Evolutionary conservation across 2,888 invertebrate genomes (phyloP).

Genomic region (Nebria salina): DNA sequence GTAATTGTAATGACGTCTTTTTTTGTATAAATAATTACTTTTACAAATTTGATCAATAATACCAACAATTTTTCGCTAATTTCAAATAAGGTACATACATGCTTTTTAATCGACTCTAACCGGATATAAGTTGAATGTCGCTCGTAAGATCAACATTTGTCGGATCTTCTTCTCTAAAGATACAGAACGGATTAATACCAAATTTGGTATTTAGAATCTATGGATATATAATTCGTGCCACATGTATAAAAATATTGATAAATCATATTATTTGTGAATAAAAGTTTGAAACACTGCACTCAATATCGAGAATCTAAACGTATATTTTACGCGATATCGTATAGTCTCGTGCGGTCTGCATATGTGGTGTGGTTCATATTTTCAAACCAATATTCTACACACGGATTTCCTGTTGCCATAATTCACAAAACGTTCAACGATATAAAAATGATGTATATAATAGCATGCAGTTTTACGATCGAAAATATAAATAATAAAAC

Average conservation of each 20-base stretch:
- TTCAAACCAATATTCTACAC: not conserved
- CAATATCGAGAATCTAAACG: not conserved
- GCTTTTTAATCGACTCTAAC: too few relatives aligned
- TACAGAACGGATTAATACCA: too few relatives aligned
- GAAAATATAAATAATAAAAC: constrained; percentile 30
- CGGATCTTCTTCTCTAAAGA: too few relatives aligned
- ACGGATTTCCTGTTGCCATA: constrained; percentile 34
- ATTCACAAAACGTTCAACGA: constrained; percentile 30
- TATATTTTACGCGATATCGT: not conserved
- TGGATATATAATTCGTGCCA: too few relatives aligned
- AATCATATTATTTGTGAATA: not conserved
- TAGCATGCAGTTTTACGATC: constrained; percentile 24
- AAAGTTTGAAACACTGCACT: not conserved
- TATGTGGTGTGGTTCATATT: not conserved
- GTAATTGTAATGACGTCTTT: too few relatives aligned
- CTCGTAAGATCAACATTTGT: too few relatives aligned
- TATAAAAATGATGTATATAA: constrained; percentile 37
- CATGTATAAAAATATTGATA: not conserved
- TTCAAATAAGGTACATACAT: too few relatives aligned
- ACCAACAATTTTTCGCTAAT: too few relatives aligned
- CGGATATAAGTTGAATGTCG: too few relatives aligned
- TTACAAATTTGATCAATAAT: too few relatives aligned
- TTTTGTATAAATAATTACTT: too few relatives aligned
- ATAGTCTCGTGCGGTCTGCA: not conserved
- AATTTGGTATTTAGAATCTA: too few relatives aligned